Conservation (phyloP, 1,140 invertebrate genomes). For the Delia radicum region DNA sequence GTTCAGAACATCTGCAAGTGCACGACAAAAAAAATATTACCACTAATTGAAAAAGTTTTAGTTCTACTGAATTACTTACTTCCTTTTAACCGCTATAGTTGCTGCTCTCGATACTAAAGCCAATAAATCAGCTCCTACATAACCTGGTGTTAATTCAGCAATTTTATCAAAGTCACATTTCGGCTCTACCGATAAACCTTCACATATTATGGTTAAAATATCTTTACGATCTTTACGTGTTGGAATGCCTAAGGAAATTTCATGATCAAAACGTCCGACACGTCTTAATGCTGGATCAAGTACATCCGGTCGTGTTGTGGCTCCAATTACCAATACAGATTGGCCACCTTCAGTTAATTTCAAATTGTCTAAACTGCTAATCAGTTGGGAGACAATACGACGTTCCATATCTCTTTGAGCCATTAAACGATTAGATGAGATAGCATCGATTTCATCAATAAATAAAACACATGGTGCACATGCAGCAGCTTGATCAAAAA, state of each 20-base stretch:
- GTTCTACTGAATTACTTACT: conserved; percentile 28
- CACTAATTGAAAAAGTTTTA: neutral
- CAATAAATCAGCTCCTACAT: conserved; percentile 92
- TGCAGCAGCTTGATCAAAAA: conserved; percentile 82
- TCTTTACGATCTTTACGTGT: conserved; percentile 75
- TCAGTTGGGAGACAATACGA: conserved; percentile 89
- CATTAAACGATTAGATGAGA: conserved; percentile 81
- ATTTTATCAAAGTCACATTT: conserved; percentile 72
- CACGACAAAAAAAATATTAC: neutral
- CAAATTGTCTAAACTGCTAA: conserved; percentile 84
- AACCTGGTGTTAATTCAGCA: conserved; percentile 89
- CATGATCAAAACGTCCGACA: conserved; percentile 89
- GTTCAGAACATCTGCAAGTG: conserved; percentile 41
- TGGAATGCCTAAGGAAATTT: conserved; percentile 92
- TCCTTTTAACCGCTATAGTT: conserved; percentile 75
- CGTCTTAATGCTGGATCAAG: conserved; percentile 90
- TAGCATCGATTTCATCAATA: conserved; percentile 91
- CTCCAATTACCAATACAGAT: conserved; percentile 86
- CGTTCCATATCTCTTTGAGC: conserved; percentile 94
- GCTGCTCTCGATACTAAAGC: conserved; percentile 85
- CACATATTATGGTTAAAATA: conserved; percentile 74
- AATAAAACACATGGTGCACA: conserved; percentile 84
- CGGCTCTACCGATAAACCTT: conserved; percentile 67
- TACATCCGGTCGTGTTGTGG: conserved; percentile 91
- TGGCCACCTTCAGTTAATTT: conserved; percentile 63